Evolutionary conservation across 2,888 invertebrate species (phyloP).

Genomic region (Phymatocera aterrima): DNA sequence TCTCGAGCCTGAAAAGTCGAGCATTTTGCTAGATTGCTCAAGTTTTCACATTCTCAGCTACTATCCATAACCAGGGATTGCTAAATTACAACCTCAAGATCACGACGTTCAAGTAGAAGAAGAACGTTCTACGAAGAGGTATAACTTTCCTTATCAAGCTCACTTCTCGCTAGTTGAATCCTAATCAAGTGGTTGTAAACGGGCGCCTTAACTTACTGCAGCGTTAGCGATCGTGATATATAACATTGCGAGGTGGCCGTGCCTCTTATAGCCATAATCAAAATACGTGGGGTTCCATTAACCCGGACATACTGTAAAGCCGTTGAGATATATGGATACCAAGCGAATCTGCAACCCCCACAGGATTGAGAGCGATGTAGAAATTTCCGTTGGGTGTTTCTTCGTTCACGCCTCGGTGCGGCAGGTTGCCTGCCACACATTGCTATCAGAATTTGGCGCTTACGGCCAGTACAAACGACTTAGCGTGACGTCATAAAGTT

Average conservation of each 20-base stretch:
- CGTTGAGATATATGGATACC: not conserved
- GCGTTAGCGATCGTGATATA: not conserved
- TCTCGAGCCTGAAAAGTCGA: not conserved
- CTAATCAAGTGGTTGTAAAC: not conserved
- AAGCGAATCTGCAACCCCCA: not conserved
- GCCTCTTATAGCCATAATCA: not conserved
- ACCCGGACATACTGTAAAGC: not conserved
- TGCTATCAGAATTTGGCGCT: too few relatives aligned
- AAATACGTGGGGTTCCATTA: not conserved
- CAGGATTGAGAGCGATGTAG: not conserved
- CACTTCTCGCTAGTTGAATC: not conserved
- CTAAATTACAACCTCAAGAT: not conserved
- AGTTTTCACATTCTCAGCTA: conserved; percentile 16
- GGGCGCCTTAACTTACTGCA: not conserved
- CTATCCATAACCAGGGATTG: not conserved
- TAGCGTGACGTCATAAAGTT: too few relatives aligned
- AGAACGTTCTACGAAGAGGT: not conserved
- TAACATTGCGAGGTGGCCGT: not conserved
- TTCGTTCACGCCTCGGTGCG: too few relatives aligned
- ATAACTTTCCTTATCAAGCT: not conserved
- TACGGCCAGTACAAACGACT: too few relatives aligned
- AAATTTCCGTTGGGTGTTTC: conserved; percentile 5
- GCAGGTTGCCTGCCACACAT: too few relatives aligned
- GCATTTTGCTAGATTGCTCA: not conserved
- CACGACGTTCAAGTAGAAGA: not conserved